A percentile compares a stretch with the other conserved stretches of the same genome.
Conservation (phyloP, 2,888 invertebrate genomes). For the Polymixis flavicincta region DNA sequence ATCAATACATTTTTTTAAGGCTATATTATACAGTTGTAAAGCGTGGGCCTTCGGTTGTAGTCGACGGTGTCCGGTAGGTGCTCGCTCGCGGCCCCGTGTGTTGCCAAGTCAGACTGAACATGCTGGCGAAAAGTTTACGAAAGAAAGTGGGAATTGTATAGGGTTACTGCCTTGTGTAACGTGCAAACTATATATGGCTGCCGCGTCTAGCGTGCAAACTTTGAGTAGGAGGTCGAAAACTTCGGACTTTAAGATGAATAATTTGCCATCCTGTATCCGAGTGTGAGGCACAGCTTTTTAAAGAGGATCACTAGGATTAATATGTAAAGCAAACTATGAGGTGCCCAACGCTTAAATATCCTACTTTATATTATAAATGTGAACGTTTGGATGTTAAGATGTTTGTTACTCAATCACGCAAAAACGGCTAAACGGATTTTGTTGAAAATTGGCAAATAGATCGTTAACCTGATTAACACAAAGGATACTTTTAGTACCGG, state of each 20-base stretch:
- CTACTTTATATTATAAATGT: no score
- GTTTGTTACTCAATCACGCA: no score
- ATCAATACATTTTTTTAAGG: background rate
- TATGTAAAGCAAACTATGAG: background rate
- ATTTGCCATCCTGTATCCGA: background rate
- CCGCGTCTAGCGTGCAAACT: background rate
- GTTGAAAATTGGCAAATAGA: no score
- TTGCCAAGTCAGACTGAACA: no score
- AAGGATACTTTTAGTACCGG: no score
- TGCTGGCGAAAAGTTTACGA: background rate
- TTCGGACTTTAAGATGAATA: background rate
- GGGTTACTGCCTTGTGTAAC: no score
- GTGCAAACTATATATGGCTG: no score
- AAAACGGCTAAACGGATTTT: no score
- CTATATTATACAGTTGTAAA: background rate
- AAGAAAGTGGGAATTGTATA: background rate
- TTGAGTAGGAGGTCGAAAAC: background rate
- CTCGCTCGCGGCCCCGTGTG: background rate
- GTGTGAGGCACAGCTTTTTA: background rate
- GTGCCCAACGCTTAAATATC: no score
- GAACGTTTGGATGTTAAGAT: no score
- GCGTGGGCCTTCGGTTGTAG: background rate
- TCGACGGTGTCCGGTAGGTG: background rate
- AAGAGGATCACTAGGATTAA: background rate
- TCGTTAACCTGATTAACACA: no score